Conservation (phyloP, 2,888 invertebrate species). For the Spialia ferax region DNA sequence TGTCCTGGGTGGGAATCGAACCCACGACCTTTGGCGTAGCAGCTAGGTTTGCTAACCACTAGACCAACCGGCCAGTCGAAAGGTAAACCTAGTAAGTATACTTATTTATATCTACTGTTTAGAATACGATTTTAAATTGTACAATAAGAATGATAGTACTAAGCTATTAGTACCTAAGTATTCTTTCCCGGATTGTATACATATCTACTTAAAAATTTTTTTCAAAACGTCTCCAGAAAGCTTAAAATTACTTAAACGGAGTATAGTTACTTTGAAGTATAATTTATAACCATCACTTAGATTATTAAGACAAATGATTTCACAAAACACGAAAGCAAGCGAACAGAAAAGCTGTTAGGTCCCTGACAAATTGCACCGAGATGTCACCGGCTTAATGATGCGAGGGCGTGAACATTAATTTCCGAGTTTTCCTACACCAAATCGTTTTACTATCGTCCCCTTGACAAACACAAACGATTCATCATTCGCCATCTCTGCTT, state of each 20-base stretch:
- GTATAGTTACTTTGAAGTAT: neutral
- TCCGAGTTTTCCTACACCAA: slow-evolving; percentile 53
- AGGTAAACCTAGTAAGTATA: too few species aligned
- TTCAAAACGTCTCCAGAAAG: neutral
- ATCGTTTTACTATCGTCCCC: slow-evolving; percentile 53
- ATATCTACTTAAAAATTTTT: too few species aligned
- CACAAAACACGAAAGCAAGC: neutral
- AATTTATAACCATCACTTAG: neutral
- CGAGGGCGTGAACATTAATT: slow-evolving; percentile 63
- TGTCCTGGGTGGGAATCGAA: too few species aligned
- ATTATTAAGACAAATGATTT: neutral
- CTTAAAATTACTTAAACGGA: too few species aligned
- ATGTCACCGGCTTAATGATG: slow-evolving; percentile 52
- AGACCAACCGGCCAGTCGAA: too few species aligned
- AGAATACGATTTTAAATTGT: too few species aligned
- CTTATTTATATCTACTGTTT: too few species aligned
- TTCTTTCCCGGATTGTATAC: too few species aligned
- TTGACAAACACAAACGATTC: slow-evolving; percentile 42
- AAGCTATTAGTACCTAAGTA: too few species aligned
- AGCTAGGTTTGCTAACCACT: too few species aligned
- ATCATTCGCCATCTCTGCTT: slow-evolving; percentile 41
- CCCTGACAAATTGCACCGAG: slow-evolving; percentile 43
- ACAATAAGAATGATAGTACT: too few species aligned
- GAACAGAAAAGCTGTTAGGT: slow-evolving; percentile 8
- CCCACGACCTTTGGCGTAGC: too few species aligned